Base-by-base conservation (phyloP, 2,797 vertebrate species). In the Ibycter americanus region DNA sequence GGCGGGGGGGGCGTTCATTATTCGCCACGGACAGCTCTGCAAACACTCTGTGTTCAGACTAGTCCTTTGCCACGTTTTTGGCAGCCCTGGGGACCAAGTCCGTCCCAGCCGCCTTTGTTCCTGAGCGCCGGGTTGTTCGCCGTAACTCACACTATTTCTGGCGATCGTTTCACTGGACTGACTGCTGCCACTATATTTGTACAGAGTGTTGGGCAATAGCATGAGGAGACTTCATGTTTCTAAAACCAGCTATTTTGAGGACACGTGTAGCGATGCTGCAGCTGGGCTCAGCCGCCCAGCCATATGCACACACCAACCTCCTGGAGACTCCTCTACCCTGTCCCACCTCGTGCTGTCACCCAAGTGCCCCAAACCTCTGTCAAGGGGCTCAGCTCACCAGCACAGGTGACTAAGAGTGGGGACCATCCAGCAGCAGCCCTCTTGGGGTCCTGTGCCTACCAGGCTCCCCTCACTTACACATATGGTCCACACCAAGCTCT, bases 221-320 rank as follows among this genome's bases (percentile, higher is more conserved):
- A 10, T 2, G 5, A 51, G 52, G 40, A 92, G 73, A 49, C 58
- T 65, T 74, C 2, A 0, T 52, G 81, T 68, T 96, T 88, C 79
- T 78, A 71, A 94, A 80, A 17, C 22, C 6, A 12, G 38, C 82
- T 95, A 22, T 83, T 94, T 95, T 40, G 27, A 89, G 68, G 79
- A 71, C 51, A 0, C 15, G 27, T 6, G 3, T 26, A 79, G 68
- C 1, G 0, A 71, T 31, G 55, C 89, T 55, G 61, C 1, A 4
- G 61, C 74, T 90, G 89, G 95, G 74, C n/a, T 83, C 84, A 91
- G 40, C 46, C 38, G 56, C 67, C 47, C 66, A 74, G 44, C 34
- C 89, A 66, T 1, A 0, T 16, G 38, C 59, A 76, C 47, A 16
- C 1, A 0, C 34, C 0, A 3, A 63, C 59, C 54, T 83, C 51